Conservation (phyloP, 2,113 vertebrate genomes). For the Lipotes vexillifer region DNA sequence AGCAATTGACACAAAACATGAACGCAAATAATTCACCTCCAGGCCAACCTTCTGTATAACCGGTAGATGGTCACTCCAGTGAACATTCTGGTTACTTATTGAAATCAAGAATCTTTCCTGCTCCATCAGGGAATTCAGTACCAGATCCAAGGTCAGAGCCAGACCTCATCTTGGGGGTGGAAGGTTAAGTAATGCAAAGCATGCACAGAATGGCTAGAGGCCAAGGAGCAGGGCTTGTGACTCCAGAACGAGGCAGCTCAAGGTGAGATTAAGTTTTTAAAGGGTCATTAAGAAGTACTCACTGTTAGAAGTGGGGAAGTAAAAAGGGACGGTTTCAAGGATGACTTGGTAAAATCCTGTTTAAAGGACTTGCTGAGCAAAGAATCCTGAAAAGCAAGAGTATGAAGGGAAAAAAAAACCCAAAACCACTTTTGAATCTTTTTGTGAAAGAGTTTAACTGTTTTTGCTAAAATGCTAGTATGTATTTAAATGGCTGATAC, state of each 20-base stretch:
- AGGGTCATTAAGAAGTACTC: slow-evolving; percentile 45
- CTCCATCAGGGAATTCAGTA: slow-evolving; percentile 23
- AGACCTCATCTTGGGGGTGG: slow-evolving; percentile 38
- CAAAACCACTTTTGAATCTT: not conserved
- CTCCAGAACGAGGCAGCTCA: slow-evolving; percentile 43
- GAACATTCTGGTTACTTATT: slow-evolving; percentile 59
- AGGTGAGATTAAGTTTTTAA: slow-evolving; percentile 62
- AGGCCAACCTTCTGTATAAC: not conserved
- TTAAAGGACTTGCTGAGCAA: not conserved
- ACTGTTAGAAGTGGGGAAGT: slow-evolving; percentile 1
- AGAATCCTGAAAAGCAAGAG: not conserved
- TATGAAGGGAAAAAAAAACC: not conserved
- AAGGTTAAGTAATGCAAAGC: slow-evolving; percentile 71
- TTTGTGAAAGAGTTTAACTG: not conserved
- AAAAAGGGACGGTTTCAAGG: not conserved
- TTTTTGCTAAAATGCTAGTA: slow-evolving; percentile 9
- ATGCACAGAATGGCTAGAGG: slow-evolving; percentile 60
- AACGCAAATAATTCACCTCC: slow-evolving; percentile 25
- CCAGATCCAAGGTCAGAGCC: slow-evolving; percentile 58
- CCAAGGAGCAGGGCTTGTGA: slow-evolving; percentile 65
- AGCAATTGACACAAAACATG: slow-evolving; percentile 22
- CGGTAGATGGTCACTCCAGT: not conserved
- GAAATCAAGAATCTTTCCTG: slow-evolving; percentile 60
- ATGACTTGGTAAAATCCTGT: not conserved
- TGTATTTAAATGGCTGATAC: slow-evolving; percentile 12